Evolutionary conservation across 2,888 invertebrate species (phyloP), one percentile per base, ranked within the genome.

Genomic region (Drosophila villosipedis): DNA sequence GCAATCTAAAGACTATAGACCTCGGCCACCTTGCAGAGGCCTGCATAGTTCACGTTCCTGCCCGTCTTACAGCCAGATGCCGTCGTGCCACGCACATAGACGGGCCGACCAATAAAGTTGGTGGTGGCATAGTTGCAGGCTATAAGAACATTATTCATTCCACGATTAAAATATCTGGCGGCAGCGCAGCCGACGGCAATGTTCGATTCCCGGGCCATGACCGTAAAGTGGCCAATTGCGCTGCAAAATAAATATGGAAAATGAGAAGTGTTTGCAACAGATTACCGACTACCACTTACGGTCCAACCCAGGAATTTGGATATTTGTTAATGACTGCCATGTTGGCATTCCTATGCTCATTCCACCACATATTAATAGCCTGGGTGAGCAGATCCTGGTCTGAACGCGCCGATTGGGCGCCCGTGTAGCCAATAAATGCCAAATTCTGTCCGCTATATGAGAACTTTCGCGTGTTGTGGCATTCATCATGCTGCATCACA

Each of bases 111-210:
- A 2, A 78, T 0, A 12, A 49, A 25, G 49, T 84, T 87, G 41
- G 78, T 78, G 12, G 68, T 68, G 22, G 87, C 87, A 66, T 84
- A 84, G 50, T 87, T 87, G 54, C 88, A 88, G 61, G 65, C 75
- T 4, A 85, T 0, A 1, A 82, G 55, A 52, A 64, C 74, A 4
- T 33, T 33, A 1, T 69, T 69, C 9, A n/a, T 7, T 0, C 9
- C 30, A 19, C 37, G 6, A 1, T 0, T 0, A 0, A 3, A 2
- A 22, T 53, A 78, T 4, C 2, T 30, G 10, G 62, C 22, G 3
- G 31, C 61, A 3, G 74, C 78, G 4, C 87, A 87, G 31, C 88
- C 87, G 0, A 77, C 12, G 31, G 67, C 73, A 1, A 31, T 52
- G 41, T 66, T 81, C 14, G 54, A 22, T 28, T 80, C 63, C 19